phyloP scores from a whole-genome alignment of 2,888 invertebrate species.

The Epinotia bilunana region DNA sequence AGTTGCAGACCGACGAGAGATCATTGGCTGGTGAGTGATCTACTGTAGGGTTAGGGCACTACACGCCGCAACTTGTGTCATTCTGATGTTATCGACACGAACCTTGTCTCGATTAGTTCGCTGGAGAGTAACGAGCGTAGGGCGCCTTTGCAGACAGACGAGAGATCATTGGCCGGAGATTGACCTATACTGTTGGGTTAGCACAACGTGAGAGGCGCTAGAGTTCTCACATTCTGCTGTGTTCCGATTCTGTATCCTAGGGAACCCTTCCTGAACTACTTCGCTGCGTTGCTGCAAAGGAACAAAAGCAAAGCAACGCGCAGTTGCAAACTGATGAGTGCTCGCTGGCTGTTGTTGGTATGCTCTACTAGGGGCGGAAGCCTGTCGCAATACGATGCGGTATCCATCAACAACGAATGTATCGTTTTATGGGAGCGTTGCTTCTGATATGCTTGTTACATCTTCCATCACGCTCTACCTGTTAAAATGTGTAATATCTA shows the following conservation, averaged over 20 bases:
- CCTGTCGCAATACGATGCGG: constrained; percentile 86
- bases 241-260: constrained; percentile 87
- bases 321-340: constrained; percentile 96
- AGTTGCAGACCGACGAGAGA: constrained; percentile 95
- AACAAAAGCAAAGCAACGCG: constrained; percentile 94
- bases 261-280: constrained; percentile 90
- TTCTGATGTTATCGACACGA: too few relatives aligned
- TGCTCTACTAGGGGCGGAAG: too few relatives aligned
- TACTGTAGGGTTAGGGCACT: constrained; percentile 83
- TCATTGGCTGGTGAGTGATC: constrained; percentile 86
- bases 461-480: too few relatives aligned
- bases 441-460: too few relatives aligned
- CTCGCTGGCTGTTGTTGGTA: constrained; percentile 86
- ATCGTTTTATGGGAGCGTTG: too few relatives aligned
- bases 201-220: too few relatives aligned
- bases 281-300: constrained; percentile 89
- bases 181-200: too few relatives aligned
- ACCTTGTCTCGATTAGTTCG: too few relatives aligned
- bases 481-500: not conserved
- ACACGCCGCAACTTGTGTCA: constrained; percentile 93
- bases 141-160: too few relatives aligned
- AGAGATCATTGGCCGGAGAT: too few relatives aligned
- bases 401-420: too few relatives aligned
- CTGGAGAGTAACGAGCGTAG: too few relatives aligned
- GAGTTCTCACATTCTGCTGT: constrained; percentile 88